A percentile compares a stretch with the other conserved stretches of the same genome.
phyloP scores from a whole-genome alignment of 2,113 vertebrate species.

The Cyprinodon brontotheroides region DNA sequence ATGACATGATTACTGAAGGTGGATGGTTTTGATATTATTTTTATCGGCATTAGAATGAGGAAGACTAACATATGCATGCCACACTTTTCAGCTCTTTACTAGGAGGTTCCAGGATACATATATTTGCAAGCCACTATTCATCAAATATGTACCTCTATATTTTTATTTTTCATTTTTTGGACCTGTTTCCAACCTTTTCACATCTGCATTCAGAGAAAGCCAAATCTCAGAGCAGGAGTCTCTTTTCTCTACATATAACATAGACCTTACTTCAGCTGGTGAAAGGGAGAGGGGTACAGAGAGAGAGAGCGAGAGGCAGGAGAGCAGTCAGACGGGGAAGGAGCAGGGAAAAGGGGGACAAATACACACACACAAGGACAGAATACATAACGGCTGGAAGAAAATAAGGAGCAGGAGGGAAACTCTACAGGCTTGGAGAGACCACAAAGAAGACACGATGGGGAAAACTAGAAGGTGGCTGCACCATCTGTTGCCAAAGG shows the following conservation, averaged over 20 bases:
- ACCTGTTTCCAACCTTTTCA: neutral
- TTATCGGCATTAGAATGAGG: neutral
- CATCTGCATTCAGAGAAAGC: constrained; percentile 28
- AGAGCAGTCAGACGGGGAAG: constrained; percentile 27
- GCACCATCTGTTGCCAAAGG: constrained; percentile 53
- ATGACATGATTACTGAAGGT: neutral
- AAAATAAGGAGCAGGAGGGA: constrained; percentile 7
- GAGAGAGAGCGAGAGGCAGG: constrained; percentile 24
- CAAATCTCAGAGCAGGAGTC: constrained; percentile 9
- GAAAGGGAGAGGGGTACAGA: constrained; percentile 8
- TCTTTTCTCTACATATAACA: constrained; percentile 37
- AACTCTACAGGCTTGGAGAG: constrained; percentile 5
- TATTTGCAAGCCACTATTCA: neutral
- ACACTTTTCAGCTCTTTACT: neutral
- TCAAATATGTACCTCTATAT: too few relatives aligned
- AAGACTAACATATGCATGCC: neutral
- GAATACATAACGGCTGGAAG: neutral
- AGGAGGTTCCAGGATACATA: neutral
- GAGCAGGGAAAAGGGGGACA: constrained; percentile 12
- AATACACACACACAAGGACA: constrained; percentile 13
- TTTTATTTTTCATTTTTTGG: too few relatives aligned
- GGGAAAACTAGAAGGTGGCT: constrained; percentile 42
- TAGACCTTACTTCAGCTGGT: constrained; percentile 38
- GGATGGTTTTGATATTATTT: neutral
- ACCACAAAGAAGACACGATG: constrained; percentile 8